Conservation (phyloP, 2,888 invertebrate genomes). For the Aporophyla nigra region DNA sequence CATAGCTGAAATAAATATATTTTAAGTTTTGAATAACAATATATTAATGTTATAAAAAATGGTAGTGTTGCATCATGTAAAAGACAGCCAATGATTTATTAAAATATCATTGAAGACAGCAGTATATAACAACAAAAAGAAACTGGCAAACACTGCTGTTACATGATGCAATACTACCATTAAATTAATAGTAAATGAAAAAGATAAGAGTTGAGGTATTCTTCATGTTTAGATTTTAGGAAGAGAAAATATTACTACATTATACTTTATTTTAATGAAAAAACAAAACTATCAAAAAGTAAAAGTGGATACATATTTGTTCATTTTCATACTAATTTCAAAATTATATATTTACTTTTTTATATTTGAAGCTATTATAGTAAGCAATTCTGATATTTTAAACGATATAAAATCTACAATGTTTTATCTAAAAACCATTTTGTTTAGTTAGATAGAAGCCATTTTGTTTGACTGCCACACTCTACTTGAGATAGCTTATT, state of each 20-base stretch:
- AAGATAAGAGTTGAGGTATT: not conserved
- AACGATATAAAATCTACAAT: not conserved
- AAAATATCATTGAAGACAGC: no score
- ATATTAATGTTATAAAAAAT: not conserved
- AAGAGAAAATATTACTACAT: not conserved
- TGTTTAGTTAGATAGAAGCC: constrained; percentile 50
- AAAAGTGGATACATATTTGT: not conserved
- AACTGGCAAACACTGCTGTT: not conserved
- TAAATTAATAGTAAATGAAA: not conserved
- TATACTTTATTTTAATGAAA: not conserved
- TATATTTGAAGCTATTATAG: not conserved
- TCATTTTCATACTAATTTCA: not conserved
- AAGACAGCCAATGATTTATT: no score
- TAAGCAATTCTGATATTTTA: not conserved
- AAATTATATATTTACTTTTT: not conserved
- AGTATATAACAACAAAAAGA: no score
- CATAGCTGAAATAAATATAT: constrained; percentile 73
- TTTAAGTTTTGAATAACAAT: not conserved
- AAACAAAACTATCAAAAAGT: not conserved
- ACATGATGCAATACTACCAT: constrained; percentile 38
- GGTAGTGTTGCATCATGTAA: no score
- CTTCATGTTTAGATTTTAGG: no score
- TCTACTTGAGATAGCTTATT: constrained; percentile 9
- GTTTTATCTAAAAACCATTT: constrained; percentile 33
- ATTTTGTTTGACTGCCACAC: constrained; percentile 49